Conservation (phyloP, 2,888 invertebrate species). For the Glyphotaelius pellucidus region DNA sequence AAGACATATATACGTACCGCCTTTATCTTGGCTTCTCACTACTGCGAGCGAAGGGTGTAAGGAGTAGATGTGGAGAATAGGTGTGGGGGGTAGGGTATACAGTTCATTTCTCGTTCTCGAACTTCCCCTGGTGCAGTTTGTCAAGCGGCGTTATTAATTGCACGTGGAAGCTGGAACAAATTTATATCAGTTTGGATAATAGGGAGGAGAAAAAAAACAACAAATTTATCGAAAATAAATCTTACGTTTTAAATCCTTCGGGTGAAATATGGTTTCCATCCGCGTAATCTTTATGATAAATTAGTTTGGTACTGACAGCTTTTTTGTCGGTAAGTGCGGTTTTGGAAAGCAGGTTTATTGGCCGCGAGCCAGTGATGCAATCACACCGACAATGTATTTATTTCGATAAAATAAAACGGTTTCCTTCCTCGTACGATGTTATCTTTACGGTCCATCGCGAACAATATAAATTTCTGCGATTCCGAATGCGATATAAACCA, state of each 20-base stretch:
- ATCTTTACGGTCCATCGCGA: slow-evolving; percentile 2
- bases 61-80: no score
- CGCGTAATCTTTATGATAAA: not conserved
- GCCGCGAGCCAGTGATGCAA: not conserved
- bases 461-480: not conserved
- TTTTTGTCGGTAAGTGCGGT: not conserved
- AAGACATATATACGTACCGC: slow-evolving; percentile 24
- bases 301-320: not conserved
- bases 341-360: not conserved
- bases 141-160: slow-evolving; percentile 54
- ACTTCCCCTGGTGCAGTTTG: slow-evolving; percentile 48
- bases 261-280: not conserved
- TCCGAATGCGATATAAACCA: not conserved
- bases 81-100: no score
- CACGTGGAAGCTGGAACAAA: slow-evolving; percentile 40
- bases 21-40: slow-evolving; percentile 21
- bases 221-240: not conserved
- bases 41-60: not conserved
- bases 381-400: not conserved
- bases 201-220: not conserved
- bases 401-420: not conserved
- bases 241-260: not conserved
- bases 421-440: not conserved
- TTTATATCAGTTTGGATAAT: slow-evolving; percentile 1
- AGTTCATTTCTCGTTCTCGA: not conserved